Base-by-base conservation (phyloP, 2,888 invertebrate species). In the Aphidoletes aphidimyza region DNA sequence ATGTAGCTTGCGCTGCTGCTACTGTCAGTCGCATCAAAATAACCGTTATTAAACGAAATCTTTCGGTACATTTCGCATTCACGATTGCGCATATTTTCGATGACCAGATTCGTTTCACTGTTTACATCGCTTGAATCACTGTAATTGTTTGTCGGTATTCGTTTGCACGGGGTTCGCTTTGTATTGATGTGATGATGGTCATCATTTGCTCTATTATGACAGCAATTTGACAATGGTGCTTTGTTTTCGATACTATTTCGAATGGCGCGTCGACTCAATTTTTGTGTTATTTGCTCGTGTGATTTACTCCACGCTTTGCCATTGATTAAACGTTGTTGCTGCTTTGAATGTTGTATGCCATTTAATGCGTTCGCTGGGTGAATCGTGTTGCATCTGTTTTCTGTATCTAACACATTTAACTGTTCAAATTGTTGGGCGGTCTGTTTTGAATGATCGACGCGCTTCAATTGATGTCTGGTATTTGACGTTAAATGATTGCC, bases 1-100 rank as follows among this genome's bases (percentile, higher is more conserved):
- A 69, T 69, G 34, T 69, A 69, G 34, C 81, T 22, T 6, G 37
- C 81, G 87, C 9, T 88, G 86, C 0, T 89, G 89, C 1, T 87
- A 88, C n/a, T 89, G 83, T 8, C 86, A 86, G 1, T 85, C 84
- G 19, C 89, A 85, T 90, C 90, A 84, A 90, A 90, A 84, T 90
- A 90, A 85, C 89, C 89, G 17, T 90, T 90, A 85, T 89, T 88
- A 85, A 88, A 87, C 85, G 90, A 90, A 0, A 89, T 90, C 69
- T 90, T 90, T 19, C 84, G 85, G 36, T 86, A 84, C 83, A 85
- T 85, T 85, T 86, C 86, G 69, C 85, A 85, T 84, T 85, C 85
- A 59, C 85, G 85, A 83, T 86, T 86, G 34, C 84, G 84, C 84
- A 86, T 85, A 86, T 86, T 86, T 84, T 86, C 84, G 30, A 83